phyloP scores from a whole-genome alignment of 2,797 vertebrate genomes.

The Mycteria americana region DNA sequence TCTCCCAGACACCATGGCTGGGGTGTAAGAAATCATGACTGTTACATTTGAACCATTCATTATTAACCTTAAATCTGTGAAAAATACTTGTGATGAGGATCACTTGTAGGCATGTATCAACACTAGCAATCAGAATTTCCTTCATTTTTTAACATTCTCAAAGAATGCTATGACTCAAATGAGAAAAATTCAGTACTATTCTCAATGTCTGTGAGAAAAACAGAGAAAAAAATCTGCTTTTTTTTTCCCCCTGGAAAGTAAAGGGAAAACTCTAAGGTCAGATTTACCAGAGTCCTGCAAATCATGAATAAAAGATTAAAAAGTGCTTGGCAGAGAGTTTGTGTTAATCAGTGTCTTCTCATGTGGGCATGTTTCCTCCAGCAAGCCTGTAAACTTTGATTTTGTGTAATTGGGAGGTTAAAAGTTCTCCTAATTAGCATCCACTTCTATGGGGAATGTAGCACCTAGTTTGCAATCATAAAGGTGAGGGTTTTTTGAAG shows the following conservation, averaged over 20 bases:
- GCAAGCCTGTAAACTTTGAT: slow-evolving; percentile 35
- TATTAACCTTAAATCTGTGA: neutral
- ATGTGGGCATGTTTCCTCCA: neutral
- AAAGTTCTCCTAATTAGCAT: slow-evolving; percentile 12
- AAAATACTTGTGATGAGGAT: neutral
- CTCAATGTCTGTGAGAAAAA: neutral
- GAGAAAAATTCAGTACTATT: neutral
- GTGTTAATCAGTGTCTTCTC: slow-evolving; percentile 21
- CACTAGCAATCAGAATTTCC: neutral
- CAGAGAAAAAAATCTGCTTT: neutral
- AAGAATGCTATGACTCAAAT: neutral
- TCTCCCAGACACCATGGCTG: neutral
- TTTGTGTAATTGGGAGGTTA: neutral
- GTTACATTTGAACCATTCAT: neutral
- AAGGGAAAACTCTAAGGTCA: neutral
- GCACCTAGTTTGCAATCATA: slow-evolving; percentile 26
- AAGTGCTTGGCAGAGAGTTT: neutral
- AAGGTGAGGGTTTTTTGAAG: slow-evolving; percentile 10
- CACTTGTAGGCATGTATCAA: neutral
- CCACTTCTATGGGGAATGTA: neutral
- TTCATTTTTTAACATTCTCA: neutral
- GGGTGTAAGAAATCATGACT: neutral
- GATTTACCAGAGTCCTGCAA: neutral
- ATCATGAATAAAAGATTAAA: slow-evolving; percentile 38
- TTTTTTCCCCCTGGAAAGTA: neutral